A percentile compares a stretch with the other conserved stretches of the same genome.
Evolutionary conservation across 2,113 vertebrate species (phyloP).

Genomic region (Spilogale gracilis): DNA sequence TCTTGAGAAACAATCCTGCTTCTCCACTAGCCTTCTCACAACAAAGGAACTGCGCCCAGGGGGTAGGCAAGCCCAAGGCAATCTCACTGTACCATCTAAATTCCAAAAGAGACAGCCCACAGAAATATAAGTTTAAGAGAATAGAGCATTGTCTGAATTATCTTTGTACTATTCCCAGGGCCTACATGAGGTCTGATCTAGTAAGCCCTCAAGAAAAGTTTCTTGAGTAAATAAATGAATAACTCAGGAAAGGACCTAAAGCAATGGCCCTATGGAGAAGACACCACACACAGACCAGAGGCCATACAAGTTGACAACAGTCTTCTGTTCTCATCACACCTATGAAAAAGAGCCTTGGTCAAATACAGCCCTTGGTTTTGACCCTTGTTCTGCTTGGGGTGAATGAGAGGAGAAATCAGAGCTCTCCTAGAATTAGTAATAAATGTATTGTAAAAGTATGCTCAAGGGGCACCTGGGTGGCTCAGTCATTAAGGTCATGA

Average conservation of each 20-base stretch:
- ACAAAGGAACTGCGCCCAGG: neutral
- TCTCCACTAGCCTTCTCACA: neutral
- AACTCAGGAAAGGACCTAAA: conserved; percentile 1
- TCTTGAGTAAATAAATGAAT: neutral
- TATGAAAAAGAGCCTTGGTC: neutral
- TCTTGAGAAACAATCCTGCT: neutral
- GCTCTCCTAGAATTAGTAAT: neutral
- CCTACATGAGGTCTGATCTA: neutral
- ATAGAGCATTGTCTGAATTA: neutral
- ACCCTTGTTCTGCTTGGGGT: neutral
- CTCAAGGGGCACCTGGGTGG: neutral
- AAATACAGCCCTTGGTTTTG: neutral
- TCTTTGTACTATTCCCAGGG: neutral
- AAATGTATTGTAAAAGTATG: neutral
- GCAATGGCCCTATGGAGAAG: neutral
- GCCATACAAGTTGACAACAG: neutral
- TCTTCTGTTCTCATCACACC: neutral
- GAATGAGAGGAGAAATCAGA: neutral
- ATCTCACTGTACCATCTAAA: neutral
- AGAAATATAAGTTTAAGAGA: neutral
- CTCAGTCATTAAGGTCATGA: no score
- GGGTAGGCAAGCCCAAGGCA: neutral
- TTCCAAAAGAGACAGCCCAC: neutral
- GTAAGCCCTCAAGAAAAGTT: neutral
- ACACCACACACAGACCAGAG: neutral